These are phyloP conservation scores for Micrasema minimum DNA, from an alignment of 1,140 invertebrate species.

Conservation along the genomic window DNA sequence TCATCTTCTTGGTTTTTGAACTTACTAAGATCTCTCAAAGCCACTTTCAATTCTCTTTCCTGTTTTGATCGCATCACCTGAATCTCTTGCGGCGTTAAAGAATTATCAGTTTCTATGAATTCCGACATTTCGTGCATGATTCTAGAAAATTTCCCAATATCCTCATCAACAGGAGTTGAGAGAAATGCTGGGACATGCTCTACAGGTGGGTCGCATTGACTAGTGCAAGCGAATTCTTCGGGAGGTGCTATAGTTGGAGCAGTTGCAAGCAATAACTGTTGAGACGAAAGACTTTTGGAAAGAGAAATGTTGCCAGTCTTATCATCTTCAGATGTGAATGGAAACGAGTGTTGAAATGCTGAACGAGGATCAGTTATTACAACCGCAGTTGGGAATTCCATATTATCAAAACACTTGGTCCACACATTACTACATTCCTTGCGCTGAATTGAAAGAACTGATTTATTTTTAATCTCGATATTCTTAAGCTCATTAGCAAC, in stretches of 20 bases:
- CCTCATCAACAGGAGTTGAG: not conserved
- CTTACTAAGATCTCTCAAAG: no score
- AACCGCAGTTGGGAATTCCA: constrained; percentile 5
- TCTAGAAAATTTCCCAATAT: not conserved
- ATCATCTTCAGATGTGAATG: constrained; percentile 20
- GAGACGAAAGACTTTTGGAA: constrained; percentile 25
- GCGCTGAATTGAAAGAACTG: constrained; percentile 31
- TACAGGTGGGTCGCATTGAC: not conserved
- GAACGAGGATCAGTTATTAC: constrained; percentile 17
- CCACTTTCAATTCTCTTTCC: not conserved
- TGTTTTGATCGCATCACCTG: no score
- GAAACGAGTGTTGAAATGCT: constrained; percentile 27
- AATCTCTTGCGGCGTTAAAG: not conserved
- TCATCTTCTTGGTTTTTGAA: not conserved
- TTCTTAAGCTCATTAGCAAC: constrained; percentile 47
- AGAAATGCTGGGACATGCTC: constrained; percentile 2
- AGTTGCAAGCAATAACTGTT: constrained; percentile 64
- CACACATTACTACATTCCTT: constrained; percentile 29
- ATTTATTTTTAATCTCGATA: constrained; percentile 48
- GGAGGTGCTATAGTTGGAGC: constrained; percentile 55
- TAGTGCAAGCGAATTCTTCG: constrained; percentile 11
- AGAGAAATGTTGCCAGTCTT: constrained; percentile 2
- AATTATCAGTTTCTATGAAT: not conserved
- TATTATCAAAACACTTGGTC: constrained; percentile 19
- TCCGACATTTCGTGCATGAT: not conserved